Evolutionary conservation across 2,113 vertebrate species (phyloP).

Genomic region (Leptosomus discolor): DNA sequence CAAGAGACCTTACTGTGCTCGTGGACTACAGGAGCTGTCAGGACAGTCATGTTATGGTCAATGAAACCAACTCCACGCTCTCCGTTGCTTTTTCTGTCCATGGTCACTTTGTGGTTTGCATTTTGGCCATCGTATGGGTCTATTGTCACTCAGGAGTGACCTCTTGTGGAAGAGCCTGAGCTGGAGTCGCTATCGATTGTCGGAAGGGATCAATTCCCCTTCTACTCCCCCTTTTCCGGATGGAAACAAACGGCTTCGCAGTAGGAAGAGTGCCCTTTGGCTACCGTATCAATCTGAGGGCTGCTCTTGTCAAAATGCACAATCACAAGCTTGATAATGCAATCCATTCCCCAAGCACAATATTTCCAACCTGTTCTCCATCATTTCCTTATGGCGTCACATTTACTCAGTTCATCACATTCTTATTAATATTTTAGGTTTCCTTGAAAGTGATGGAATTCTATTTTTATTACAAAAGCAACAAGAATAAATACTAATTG

Average conservation of each 20-base stretch:
- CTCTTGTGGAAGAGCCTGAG: slow-evolving; percentile 5
- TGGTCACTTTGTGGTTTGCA: neutral
- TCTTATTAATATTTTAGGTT: slow-evolving; percentile 71
- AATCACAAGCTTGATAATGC: slow-evolving; percentile 65
- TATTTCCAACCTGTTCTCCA: slow-evolving; percentile 70
- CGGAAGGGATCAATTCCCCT: slow-evolving; percentile 15
- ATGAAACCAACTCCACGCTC: neutral
- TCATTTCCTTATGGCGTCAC: slow-evolving; percentile 70
- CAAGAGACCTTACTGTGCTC: neutral
- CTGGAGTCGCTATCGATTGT: slow-evolving; percentile 24
- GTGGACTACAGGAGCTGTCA: neutral
- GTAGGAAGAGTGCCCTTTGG: slow-evolving; percentile 69
- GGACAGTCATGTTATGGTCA: neutral
- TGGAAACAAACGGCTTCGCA: slow-evolving; percentile 52
- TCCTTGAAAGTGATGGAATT: slow-evolving; percentile 71
- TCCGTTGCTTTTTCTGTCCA: fast-evolving
- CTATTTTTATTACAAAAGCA: slow-evolving; percentile 72
- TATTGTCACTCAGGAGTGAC: slow-evolving; percentile 25
- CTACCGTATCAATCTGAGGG: slow-evolving; percentile 64
- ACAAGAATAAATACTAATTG: slow-evolving; percentile 71
- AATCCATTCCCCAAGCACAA: slow-evolving; percentile 65
- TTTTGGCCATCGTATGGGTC: neutral
- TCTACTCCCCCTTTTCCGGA: neutral
- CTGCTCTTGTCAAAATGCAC: slow-evolving; percentile 70
- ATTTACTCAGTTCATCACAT: slow-evolving; percentile 66